Percentiles rank a stretch among this genome's conserved stretches.
Conservation (phyloP, 2,113 vertebrate genomes). For the Spheniscus mendiculus region DNA sequence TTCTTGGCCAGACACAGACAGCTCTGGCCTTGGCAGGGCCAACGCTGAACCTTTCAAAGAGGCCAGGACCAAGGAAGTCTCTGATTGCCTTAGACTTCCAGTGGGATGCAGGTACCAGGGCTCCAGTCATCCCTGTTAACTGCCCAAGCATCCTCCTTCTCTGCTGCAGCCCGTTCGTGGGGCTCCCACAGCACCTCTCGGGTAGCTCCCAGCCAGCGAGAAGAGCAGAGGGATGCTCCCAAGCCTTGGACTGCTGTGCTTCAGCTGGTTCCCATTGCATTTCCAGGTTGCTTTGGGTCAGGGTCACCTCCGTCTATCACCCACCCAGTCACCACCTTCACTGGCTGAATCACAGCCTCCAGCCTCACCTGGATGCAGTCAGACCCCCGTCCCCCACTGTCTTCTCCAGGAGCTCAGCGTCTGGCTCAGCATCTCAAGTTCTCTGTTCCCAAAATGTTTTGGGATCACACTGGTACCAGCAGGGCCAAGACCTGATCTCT, state of each 20-base stretch:
- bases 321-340: not conserved
- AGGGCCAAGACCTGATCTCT: conserved; percentile 21
- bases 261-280: not conserved
- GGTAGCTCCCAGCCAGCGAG: not conserved
- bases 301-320: not conserved
- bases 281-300: not conserved
- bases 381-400: not conserved
- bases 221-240: not conserved
- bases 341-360: no score
- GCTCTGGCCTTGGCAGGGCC: conserved; percentile 11
- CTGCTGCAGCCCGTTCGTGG: accelerated
- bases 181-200: accelerated
- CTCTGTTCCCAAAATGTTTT: not conserved
- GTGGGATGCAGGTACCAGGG: not conserved
- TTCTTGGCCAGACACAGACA: not conserved
- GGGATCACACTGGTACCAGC: not conserved
- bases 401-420: not conserved
- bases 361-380: not conserved
- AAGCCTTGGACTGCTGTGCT: not conserved
- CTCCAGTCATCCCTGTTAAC: not conserved
- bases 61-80: not conserved
- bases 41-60: not conserved
- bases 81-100: not conserved
- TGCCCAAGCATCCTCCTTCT: not conserved
- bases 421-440: not conserved